Evolutionary conservation across 1,140 invertebrate species (phyloP).

Genomic region (Drosophila setifemur): DNA sequence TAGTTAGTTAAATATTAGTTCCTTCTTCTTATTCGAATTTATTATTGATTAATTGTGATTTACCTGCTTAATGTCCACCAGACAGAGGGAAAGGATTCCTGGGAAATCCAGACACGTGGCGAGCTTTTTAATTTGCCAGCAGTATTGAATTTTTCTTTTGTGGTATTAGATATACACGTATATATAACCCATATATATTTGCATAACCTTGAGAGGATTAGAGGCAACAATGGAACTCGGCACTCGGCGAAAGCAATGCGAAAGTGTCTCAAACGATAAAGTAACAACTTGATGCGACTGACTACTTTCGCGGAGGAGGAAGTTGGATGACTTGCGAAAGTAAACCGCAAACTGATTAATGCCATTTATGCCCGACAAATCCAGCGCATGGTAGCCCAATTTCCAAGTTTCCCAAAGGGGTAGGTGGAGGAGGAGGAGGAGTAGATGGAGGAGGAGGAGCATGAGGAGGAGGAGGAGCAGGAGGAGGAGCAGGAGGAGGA

Average conservation of each 20-base stretch:
- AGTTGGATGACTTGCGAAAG: conserved; percentile 29
- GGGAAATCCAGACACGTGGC: not conserved
- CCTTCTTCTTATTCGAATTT: no score
- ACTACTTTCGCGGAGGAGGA: not conserved
- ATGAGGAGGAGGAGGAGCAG: not conserved
- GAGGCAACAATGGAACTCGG: no score
- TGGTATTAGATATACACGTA: no score
- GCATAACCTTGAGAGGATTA: no score
- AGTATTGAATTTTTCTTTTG: no score
- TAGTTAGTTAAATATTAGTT: no score
- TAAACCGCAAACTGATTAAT: conserved; percentile 61
- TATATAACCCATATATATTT: no score
- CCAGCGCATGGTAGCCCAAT: conserved; percentile 28
- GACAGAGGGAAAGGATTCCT: no score
- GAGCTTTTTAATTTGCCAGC: no score
- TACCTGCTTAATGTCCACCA: no score
- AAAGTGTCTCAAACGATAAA: conserved; percentile 21
- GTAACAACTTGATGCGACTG: conserved; percentile 12
- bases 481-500: not conserved
- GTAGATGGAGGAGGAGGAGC: not conserved
- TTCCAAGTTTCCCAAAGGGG: conserved; percentile 17
- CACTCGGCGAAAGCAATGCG: no score
- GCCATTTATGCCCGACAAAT: conserved; percentile 64
- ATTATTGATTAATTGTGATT: no score
- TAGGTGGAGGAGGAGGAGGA: not conserved